phyloP scores from a whole-genome alignment of 2,797 vertebrate species.

The Acipenser ruthenus region DNA sequence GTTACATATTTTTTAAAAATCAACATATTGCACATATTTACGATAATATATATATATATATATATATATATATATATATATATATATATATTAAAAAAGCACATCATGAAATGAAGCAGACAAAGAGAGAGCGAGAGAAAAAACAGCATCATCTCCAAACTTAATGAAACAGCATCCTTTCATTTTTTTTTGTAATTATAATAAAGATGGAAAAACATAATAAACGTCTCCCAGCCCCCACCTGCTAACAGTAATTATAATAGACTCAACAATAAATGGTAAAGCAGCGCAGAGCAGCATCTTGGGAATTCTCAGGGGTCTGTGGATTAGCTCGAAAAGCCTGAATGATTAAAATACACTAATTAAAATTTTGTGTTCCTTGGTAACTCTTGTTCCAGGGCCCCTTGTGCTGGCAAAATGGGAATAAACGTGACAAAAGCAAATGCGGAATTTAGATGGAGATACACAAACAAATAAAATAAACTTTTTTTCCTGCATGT shows the following conservation, averaged over 20 bases:
- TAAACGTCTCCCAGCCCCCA: slow-evolving; percentile 99
- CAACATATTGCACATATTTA: no score
- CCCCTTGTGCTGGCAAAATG: slow-evolving; percentile 98
- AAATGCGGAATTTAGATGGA: slow-evolving; percentile 98
- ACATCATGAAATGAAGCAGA: slow-evolving; percentile 59
- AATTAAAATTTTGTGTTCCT: slow-evolving; percentile 99
- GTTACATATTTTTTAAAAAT: no score
- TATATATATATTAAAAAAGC: slow-evolving; percentile 51
- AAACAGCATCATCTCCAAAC: slow-evolving; percentile 81
- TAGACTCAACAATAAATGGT: slow-evolving; percentile 99
- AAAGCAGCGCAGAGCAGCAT: slow-evolving; percentile 99
- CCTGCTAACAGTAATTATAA: slow-evolving; percentile 99
- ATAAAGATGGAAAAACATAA: slow-evolving; percentile 99
- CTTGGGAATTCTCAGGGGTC: slow-evolving; percentile 99
- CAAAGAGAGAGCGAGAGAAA: slow-evolving; percentile 57
- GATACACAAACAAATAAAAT: slow-evolving; percentile 90
- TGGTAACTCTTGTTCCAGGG: slow-evolving; percentile 99
- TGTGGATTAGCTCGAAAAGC: slow-evolving; percentile 99
- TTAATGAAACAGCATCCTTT: slow-evolving; percentile 98
- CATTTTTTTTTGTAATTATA: slow-evolving; percentile 98
- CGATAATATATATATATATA: slow-evolving; percentile 8
- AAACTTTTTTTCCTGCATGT: slow-evolving; percentile 46
- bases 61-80: neutral
- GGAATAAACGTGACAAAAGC: slow-evolving; percentile 99
- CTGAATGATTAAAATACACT: slow-evolving; percentile 99